A percentile compares a stretch with the other conserved stretches of the same genome.
These are phyloP conservation scores for Apostichopus leukothele DNA, from an alignment of 53 echinoderm and acorn worm species.

Conservation along the genomic window DNA sequence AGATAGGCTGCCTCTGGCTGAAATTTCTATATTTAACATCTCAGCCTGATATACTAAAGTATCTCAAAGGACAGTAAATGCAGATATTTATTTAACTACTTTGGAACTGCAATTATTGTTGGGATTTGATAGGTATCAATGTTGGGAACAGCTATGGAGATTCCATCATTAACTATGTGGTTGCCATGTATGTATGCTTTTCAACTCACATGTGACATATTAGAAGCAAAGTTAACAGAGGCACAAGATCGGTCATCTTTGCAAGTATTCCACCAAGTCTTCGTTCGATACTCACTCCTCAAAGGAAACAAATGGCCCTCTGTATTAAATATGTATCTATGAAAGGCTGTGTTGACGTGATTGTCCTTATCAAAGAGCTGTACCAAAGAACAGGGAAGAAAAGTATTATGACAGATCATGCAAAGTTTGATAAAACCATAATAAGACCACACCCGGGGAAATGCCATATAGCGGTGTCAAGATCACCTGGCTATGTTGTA, in stretches of 20 bases:
- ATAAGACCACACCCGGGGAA: neutral
- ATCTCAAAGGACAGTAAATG: too few relatives aligned
- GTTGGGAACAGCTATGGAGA: neutral
- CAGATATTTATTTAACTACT: too few relatives aligned
- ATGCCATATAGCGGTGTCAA: neutral
- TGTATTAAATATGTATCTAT: constrained; percentile 88
- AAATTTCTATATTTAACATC: too few relatives aligned
- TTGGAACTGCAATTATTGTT: too few relatives aligned
- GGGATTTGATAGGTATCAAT: neutral
- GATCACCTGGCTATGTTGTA: neutral
- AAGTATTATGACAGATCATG: too few relatives aligned
- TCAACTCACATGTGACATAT: constrained; percentile 63
- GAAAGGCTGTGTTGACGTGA: constrained; percentile 81
- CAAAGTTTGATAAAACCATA: neutral
- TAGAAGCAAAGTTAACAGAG: constrained; percentile 24
- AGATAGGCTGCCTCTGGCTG: too few relatives aligned
- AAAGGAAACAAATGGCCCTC: constrained; percentile 95
- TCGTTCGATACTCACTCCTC: constrained; percentile 68
- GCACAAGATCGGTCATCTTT: constrained; percentile 1
- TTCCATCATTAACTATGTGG: neutral
- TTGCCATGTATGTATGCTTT: neutral
- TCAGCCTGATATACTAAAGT: too few relatives aligned
- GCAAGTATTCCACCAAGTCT: constrained; percentile 56
- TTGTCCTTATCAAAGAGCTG: constrained; percentile 96
- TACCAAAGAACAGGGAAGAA: neutral